Evolutionary conservation across 2,113 vertebrate species (phyloP).

Genomic region (Cottus gobio): DNA sequence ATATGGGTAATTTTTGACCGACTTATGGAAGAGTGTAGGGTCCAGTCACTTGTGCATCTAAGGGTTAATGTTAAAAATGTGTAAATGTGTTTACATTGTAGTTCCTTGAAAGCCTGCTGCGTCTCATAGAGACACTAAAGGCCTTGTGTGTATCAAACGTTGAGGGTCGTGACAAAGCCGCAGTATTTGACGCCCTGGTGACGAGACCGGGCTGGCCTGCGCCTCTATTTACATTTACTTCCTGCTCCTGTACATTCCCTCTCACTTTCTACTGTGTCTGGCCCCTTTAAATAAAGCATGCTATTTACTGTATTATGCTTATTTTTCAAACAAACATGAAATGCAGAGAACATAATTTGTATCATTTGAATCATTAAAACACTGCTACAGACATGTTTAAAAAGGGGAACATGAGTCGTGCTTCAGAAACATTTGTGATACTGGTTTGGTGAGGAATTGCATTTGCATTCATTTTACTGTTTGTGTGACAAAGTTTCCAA

Average conservation of each 20-base stretch:
- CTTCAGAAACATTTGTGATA: constrained; percentile 1
- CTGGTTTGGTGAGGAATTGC: not conserved
- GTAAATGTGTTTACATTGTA: no score
- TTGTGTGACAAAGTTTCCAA: not conserved
- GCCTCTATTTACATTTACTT: no score
- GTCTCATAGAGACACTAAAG: no score
- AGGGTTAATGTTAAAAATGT: no score
- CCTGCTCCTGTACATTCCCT: constrained; percentile 10
- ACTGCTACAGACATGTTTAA: not conserved
- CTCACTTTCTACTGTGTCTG: constrained; percentile 4
- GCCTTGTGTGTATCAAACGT: no score
- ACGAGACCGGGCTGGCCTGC: no score
- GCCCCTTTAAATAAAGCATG: constrained; percentile 7
- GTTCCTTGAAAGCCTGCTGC: no score
- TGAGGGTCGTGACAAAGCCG: no score
- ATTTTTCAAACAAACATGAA: constrained; percentile 22
- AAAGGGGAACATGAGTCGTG: not conserved
- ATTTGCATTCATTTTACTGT: not conserved
- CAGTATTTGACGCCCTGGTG: no score
- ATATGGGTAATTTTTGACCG: no score
- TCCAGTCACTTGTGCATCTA: no score
- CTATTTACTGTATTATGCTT: constrained; percentile 12
- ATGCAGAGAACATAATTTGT: constrained; percentile 12
- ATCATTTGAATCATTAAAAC: constrained; percentile 8
- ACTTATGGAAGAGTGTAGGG: no score